A percentile compares a stretch with the other conserved stretches of the same genome.
Conservation (phyloP, 2,113 vertebrate genomes). For the Myrmophylax atrothorax region DNA sequence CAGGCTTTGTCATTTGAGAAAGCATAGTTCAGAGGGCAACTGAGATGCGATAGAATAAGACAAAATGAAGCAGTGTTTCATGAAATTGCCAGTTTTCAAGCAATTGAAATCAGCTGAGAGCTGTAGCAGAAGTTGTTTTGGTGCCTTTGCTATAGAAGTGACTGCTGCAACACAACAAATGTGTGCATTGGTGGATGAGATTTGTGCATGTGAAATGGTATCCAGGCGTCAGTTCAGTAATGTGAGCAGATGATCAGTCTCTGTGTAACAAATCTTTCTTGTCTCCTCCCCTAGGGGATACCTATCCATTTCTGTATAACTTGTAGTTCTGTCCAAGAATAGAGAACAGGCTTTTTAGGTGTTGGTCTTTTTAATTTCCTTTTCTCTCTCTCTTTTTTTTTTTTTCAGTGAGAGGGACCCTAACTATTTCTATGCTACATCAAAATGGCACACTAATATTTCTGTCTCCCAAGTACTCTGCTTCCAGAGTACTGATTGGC, state of each 20-base stretch:
- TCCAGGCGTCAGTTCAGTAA: neutral
- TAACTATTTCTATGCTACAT: neutral
- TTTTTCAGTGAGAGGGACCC: accelerated
- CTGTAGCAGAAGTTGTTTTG: neutral
- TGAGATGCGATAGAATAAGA: neutral
- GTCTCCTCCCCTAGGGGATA: neutral
- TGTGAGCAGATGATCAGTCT: neutral
- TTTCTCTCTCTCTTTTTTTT: no score
- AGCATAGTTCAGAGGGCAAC: neutral
- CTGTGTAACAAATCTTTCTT: neutral
- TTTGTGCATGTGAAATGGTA: neutral
- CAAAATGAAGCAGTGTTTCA: neutral
- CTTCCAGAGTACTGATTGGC: neutral
- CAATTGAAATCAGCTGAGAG: neutral
- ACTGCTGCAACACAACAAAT: neutral
- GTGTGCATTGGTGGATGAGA: neutral
- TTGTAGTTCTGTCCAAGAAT: neutral
- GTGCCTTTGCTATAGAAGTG: neutral
- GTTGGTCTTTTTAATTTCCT: neutral
- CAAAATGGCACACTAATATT: neutral
- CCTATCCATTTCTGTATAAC: neutral
- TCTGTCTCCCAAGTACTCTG: neutral
- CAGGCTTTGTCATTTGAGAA: neutral
- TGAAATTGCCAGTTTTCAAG: neutral
- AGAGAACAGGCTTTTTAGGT: neutral